Base-by-base conservation (phyloP, 1,140 invertebrate genomes). In the Harlomillsia oculata region DNA sequence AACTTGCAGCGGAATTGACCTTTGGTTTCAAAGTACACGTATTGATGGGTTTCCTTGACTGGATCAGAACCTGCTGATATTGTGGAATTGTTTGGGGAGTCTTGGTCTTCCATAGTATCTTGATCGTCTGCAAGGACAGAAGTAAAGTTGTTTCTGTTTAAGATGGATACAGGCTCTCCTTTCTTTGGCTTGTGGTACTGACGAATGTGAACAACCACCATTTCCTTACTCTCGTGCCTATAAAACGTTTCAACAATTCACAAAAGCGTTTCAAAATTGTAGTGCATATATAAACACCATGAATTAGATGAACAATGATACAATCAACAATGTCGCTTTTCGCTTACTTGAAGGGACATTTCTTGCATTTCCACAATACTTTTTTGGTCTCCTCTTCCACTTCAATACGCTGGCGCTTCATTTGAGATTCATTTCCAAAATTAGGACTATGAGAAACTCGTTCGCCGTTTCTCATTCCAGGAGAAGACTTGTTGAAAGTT, bases 351-450 rank as follows among this genome's bases (percentile, higher is more conserved):
- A 84, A 89, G 68, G 82, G 81, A 66, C 87, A 90, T 67, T 85
- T 84, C 72, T 88, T 89, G 68, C 87, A 90, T 68, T 87, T 86
- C 76, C 82, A 85, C 41, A 82, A 71, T 14, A 79, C 81, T 54
- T 78, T 76, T 70, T 81, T 80, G 11, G 65, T 71, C 20, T 14
- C 44, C 56, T 50, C 45, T 40, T 5, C 59, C 11, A 8, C 28
- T 40, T 58, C 18, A 50, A 21, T 56, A 40, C 18, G n/a, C 11
- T 18, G 51, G 43, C 5, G 60, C 41, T 36, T 34, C 54, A 26
- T 23, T 9, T 26, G n/a, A n/a, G n/a, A n/a, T n/a, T n/a, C n/a
- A n/a, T n/a, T n/a, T n/a, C n/a, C n/a, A n/a, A n/a, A n/a, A n/a
- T n/a, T n/a, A n/a, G n/a, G n/a, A n/a, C n/a, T n/a, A n/a, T n/a